Evolutionary conservation across 2,797 vertebrate species (phyloP), one percentile per base, ranked within the genome.

Genomic region (Enteromius mattozi): DNA sequence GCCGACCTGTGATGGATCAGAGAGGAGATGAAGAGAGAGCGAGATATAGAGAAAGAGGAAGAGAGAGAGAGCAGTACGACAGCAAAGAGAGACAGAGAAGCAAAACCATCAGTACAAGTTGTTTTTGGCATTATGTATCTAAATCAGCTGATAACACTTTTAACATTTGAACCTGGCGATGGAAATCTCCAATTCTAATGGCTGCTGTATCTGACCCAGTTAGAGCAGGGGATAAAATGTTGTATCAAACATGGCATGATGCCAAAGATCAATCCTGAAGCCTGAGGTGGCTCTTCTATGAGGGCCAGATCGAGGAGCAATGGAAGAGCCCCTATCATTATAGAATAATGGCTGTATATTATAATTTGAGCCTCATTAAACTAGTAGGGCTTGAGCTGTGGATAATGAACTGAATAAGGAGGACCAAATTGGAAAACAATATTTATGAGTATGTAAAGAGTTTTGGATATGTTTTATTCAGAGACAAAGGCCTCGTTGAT

Each of bases 1-100:
- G 98, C 88, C 98, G 96, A 92, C 97, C 98, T 99, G 90, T 2
- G 59, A 68, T 77, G 37, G 19, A 78, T 68, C 63, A 86, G 63
- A 75, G 40, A 75, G 75, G 54, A 30, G 71, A 82, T 33, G 76
- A 33, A 78, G 74, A 71, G 54, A 91, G 85, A 82, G 87, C 88
- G 30, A 74, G 85, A 89, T 84, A 88, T 81, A 86, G 30, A 83
- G 83, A 91, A 61, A 87, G 72, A 87, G 77, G 35, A 30, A 85
- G 85, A 87, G 2, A 78, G 42, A 17, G 76, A 78, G 82, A 84
- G 59, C 81, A 82, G 65, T 68, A 71, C 79, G 69, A 51, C 83
- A 81, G 84, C 51, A 72, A 82, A 77, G 86, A 82, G 63, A 78
- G 69, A 82, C 83, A 84, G 74, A 84, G 78, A 86, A 72, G 71